Evolutionary conservation across 2,113 vertebrate species (phyloP), one percentile per base, ranked within the genome.

Genomic region (Bagarius yarrelli): DNA sequence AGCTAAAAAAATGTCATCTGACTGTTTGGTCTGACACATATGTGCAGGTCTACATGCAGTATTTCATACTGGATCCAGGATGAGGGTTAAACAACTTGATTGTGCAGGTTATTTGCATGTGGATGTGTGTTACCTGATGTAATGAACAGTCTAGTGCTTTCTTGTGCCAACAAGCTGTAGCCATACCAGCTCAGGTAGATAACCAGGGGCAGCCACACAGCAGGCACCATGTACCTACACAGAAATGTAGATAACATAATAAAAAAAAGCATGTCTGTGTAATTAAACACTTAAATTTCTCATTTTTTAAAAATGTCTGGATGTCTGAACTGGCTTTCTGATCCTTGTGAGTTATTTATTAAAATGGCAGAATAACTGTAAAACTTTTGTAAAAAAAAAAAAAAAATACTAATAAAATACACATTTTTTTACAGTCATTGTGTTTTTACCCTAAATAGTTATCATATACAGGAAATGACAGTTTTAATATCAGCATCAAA

Each of bases 171-270:
- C 9, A 91, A 90, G 67, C 87, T 89, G 82, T 95, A 98, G 92
- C 94, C 93, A 84, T 92, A 88, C 95, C 95, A 98, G 85, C 93
- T 94, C 86, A 95, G 83, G 88, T 95, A 97, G 70, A 96, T 87
- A n/a, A 98, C 91, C 81, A 98, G 57, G 0, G 98, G 97, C 2
- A 95, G 81, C 98, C 98, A 99, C 23, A 98, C 92, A 16, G 94
- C 60, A 44, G 95, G 94, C 12, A 98, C 96, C 82, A 94, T 93
- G 34, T 98, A 97, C 98, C 98, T 99, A 81, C 69, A 83, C 59
- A 79, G 21, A 27, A 13, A 4, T 19, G 2, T 53, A 30, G 21
- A 13, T 44, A 77, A 50, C 34, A 18, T 18, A 8, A 23, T 25
- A 11, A 47, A 8, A 3, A 16, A 47, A 18, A n/a, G 44, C 13